Conservation (phyloP, 1,140 invertebrate genomes). For the Caerostris darwini region DNA sequence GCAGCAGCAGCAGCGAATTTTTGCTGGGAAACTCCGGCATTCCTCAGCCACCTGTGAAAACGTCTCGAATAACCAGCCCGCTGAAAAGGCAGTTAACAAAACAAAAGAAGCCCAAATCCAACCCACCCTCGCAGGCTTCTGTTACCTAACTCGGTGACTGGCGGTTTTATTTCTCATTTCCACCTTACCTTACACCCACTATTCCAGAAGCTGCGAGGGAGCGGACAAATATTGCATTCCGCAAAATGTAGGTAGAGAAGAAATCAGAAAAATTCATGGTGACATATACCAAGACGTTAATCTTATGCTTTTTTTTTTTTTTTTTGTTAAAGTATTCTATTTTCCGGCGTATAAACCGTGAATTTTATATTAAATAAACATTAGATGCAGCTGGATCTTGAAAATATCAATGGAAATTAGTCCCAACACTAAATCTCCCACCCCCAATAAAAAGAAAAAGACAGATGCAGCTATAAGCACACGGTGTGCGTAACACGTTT, state of each 20-base stretch:
- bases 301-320: too few species aligned
- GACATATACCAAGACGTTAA: too few species aligned
- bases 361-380: too few species aligned
- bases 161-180: conserved; percentile 23
- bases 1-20: not conserved
- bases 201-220: not conserved
- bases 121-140: conserved; percentile 34
- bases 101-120: not conserved
- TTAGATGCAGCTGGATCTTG: too few species aligned
- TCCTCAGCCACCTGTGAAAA: conserved; percentile 28
- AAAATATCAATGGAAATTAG: too few species aligned
- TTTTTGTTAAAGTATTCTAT: too few species aligned
- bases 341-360: too few species aligned
- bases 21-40: not conserved
- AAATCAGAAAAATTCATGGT: not conserved
- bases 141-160: conserved; percentile 25
- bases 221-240: not conserved
- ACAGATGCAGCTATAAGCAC: too few species aligned
- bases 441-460: too few species aligned
- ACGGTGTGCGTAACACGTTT: too few species aligned
- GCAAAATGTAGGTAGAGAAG: not conserved
- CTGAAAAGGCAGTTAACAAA: not conserved
- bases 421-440: too few species aligned
- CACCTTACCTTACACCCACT: conserved; percentile 38
- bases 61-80: conserved; percentile 31